Conservation (phyloP, 1,140 invertebrate genomes). For the Sycophaga agraensis region DNA sequence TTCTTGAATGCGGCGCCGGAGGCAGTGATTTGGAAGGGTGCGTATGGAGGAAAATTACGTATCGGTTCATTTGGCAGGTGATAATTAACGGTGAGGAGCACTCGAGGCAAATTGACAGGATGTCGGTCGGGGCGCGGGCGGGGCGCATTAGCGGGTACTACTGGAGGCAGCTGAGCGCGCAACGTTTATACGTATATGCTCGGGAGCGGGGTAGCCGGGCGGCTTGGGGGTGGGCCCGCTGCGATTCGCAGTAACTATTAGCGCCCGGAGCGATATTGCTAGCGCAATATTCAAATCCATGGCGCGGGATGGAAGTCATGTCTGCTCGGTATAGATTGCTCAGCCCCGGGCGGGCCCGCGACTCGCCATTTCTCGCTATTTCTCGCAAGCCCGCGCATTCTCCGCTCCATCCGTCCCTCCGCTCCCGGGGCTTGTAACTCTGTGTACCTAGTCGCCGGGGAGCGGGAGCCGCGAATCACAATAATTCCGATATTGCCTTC, state of each 20-base stretch:
- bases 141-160: not conserved
- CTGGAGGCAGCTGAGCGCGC: not conserved
- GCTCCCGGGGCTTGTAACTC: not conserved
- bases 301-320: constrained; percentile 49
- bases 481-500: constrained; percentile 58
- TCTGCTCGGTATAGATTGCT: constrained; percentile 55
- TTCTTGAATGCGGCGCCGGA: too few relatives aligned
- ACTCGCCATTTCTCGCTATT: not conserved
- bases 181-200: not conserved
- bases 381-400: constrained; percentile 5
- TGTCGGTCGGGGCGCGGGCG: not conserved
- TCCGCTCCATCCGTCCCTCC: not conserved
- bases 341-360: constrained; percentile 41
- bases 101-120: too few relatives aligned
- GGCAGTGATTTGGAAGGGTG: too few relatives aligned
- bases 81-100: not conserved
- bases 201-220: not conserved
- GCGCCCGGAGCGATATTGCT: constrained; percentile 51
- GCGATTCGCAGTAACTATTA: constrained; percentile 54
- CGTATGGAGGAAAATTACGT: too few relatives aligned
- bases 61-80: not conserved
- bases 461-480: constrained; percentile 46
- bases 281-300: constrained; percentile 56
- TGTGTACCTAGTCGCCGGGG: too few relatives aligned
- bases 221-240: constrained; percentile 36